phyloP scores from a whole-genome alignment of 2,888 invertebrate species.

The Congeria kusceri region DNA sequence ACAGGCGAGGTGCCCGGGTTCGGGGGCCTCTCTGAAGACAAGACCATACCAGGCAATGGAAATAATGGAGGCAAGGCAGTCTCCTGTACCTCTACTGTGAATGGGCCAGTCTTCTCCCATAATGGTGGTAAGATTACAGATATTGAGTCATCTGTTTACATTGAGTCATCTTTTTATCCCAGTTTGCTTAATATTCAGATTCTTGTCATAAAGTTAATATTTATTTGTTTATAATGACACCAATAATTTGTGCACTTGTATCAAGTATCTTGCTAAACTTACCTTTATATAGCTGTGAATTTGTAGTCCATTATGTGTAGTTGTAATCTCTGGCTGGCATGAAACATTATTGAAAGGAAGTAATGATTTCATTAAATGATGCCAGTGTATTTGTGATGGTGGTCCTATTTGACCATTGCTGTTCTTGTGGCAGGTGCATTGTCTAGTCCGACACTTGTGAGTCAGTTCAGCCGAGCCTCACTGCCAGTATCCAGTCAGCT shows the following conservation, averaged over 20 bases:
- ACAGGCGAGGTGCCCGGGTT: background rate
- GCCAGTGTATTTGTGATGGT: background rate
- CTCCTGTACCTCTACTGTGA: slow-evolving; percentile 40
- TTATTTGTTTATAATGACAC: no score
- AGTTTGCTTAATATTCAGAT: no score
- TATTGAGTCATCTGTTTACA: background rate
- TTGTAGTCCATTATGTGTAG: no score
- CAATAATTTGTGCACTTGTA: no score
- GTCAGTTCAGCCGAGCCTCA: slow-evolving; percentile 27
- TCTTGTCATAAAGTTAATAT: no score
- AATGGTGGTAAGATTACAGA: slow-evolving; percentile 58
- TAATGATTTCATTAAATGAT: background rate
- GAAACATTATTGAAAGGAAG: no score
- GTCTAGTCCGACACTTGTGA: slow-evolving; percentile 50
- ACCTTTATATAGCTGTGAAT: no score
- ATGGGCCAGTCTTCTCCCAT: slow-evolving; percentile 49
- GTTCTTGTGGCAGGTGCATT: slow-evolving; percentile 44
- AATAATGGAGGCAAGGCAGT: slow-evolving; percentile 35
- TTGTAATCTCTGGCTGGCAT: no score
- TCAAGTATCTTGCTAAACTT: no score
- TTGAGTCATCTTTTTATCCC: background rate
- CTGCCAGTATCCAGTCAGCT: slow-evolving; percentile 33
- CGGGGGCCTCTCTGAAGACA: slow-evolving; percentile 12
- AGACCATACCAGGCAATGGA: slow-evolving; percentile 28
- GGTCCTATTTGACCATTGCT: background rate